phyloP scores from a whole-genome alignment of 2,113 vertebrate genomes.

The Merops nubicus region DNA sequence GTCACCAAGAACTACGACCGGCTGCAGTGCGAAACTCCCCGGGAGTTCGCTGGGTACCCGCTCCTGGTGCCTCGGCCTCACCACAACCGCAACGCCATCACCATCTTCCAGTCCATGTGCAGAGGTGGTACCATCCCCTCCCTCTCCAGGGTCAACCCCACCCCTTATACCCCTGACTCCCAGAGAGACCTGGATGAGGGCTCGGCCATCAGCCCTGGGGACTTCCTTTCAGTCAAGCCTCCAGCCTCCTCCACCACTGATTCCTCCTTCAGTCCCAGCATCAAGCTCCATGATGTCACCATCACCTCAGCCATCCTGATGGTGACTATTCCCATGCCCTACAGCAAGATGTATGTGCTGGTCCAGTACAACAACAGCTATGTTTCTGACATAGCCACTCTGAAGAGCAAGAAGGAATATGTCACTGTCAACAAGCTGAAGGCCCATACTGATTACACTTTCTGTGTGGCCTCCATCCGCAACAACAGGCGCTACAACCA shows the following conservation, averaged over 20 bases:
- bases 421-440: slow-evolving; percentile 86
- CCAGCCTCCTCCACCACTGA: slow-evolving; percentile 85
- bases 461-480: slow-evolving; percentile 91
- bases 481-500: slow-evolving; percentile 95
- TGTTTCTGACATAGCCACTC: slow-evolving; percentile 85
- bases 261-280: slow-evolving; percentile 83
- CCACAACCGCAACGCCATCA: slow-evolving; percentile 90
- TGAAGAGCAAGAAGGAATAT: slow-evolving; percentile 89
- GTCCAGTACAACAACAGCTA: slow-evolving; percentile 92
- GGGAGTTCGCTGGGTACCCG: slow-evolving; percentile 88
- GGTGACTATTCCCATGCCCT: slow-evolving; percentile 92
- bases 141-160: slow-evolving; percentile 83
- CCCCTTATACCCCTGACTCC: slow-evolving; percentile 81
- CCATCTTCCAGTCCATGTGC: slow-evolving; percentile 88
- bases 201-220: slow-evolving; percentile 88
- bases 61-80: slow-evolving; percentile 89
- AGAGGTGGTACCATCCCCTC: slow-evolving; percentile 85
- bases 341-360: slow-evolving; percentile 96
- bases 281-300: slow-evolving; percentile 88
- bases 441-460: slow-evolving; percentile 92
- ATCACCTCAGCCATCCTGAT: slow-evolving; percentile 85
- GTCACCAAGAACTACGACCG: slow-evolving; percentile 96
- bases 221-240: slow-evolving; percentile 84
- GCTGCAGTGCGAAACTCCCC: slow-evolving; percentile 92
- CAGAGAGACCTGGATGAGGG: slow-evolving; percentile 83